Percentiles rank a stretch among this genome's conserved stretches.
These are phyloP conservation scores for Chaenodraco wilsoni DNA, from an alignment of 2,797 vertebrate species.

Conservation along the genomic window DNA sequence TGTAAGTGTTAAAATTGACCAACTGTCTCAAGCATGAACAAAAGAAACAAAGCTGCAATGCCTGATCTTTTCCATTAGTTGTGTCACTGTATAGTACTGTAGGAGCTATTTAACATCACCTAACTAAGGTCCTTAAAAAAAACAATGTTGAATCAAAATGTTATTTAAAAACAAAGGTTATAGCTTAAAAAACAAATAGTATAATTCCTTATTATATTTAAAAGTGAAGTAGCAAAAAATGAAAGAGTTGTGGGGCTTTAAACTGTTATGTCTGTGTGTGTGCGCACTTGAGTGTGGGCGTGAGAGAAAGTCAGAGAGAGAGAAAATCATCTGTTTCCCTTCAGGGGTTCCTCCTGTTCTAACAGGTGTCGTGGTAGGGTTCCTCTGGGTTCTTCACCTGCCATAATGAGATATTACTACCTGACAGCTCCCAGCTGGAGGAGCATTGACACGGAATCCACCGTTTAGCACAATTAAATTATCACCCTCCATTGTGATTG, in stretches of 20 bases:
- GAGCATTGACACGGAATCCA: constrained; percentile 88
- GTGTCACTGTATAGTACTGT: constrained; percentile 11
- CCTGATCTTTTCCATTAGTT: constrained; percentile 17
- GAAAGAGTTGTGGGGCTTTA: constrained; percentile 23
- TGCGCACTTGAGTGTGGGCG: constrained; percentile 2
- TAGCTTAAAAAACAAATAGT: constrained; percentile 13
- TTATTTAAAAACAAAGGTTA: constrained; percentile 6
- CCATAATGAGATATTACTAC: constrained; percentile 91
- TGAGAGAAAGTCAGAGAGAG: constrained; percentile 30
- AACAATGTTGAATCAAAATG: constrained; percentile 11
- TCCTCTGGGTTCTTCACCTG: constrained; percentile 90
- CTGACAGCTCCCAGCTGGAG: constrained; percentile 92
- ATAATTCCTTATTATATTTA: constrained; percentile 7
- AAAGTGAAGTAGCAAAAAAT: neutral
- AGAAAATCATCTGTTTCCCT: constrained; percentile 73
- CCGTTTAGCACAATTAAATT: constrained; percentile 96
- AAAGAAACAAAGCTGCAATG: constrained; percentile 1
- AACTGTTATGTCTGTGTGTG: constrained; percentile 4
- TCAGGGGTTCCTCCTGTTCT: constrained; percentile 79
- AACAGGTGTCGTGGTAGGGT: constrained; percentile 90
- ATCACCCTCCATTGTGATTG: constrained; percentile 94
- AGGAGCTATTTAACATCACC: neutral
- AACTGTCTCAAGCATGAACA: constrained; percentile 1
- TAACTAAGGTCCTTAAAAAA: neutral
- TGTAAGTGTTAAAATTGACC: neutral